Conservation (phyloP, 2,888 invertebrate species). For the Eilema sororculum region DNA sequence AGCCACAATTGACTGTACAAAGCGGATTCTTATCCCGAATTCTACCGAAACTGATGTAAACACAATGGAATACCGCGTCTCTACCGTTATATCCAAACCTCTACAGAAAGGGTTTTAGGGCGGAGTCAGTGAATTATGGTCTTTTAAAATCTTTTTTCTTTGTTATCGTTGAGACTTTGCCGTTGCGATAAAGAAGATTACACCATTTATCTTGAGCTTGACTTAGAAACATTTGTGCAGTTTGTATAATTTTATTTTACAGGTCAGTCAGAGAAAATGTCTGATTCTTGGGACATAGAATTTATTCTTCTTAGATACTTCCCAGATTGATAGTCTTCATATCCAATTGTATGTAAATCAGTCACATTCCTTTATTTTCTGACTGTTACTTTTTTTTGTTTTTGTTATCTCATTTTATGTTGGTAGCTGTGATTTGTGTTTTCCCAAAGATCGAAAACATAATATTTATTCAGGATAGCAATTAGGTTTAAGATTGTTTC, state of each 20-base stretch:
- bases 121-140: slow-evolving; percentile 73
- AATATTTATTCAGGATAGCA: background rate
- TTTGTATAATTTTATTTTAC: slow-evolving; percentile 60
- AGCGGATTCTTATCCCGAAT: slow-evolving; percentile 49
- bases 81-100: slow-evolving; percentile 52
- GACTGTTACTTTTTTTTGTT: slow-evolving; percentile 11
- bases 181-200: slow-evolving; percentile 79
- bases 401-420: slow-evolving; percentile 17
- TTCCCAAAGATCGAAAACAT: background rate
- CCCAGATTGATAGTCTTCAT: slow-evolving; percentile 40
- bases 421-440: slow-evolving; percentile 14
- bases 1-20: slow-evolving; percentile 39
- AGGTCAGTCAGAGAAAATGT: slow-evolving; percentile 18
- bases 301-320: slow-evolving; percentile 29
- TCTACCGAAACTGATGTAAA: slow-evolving; percentile 49
- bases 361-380: slow-evolving; percentile 28
- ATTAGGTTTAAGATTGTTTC: background rate
- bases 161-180: slow-evolving; percentile 78
- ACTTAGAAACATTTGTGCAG: slow-evolving; percentile 64
- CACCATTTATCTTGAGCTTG: slow-evolving; percentile 73
- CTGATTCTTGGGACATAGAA: slow-evolving; percentile 16
- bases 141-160: slow-evolving; percentile 81
- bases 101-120: slow-evolving; percentile 66
- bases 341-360: slow-evolving; percentile 26
- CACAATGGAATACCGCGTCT: slow-evolving; percentile 57